Evolutionary conservation across 2,888 invertebrate species (phyloP).

Genomic region (Drosophila testacea): DNA sequence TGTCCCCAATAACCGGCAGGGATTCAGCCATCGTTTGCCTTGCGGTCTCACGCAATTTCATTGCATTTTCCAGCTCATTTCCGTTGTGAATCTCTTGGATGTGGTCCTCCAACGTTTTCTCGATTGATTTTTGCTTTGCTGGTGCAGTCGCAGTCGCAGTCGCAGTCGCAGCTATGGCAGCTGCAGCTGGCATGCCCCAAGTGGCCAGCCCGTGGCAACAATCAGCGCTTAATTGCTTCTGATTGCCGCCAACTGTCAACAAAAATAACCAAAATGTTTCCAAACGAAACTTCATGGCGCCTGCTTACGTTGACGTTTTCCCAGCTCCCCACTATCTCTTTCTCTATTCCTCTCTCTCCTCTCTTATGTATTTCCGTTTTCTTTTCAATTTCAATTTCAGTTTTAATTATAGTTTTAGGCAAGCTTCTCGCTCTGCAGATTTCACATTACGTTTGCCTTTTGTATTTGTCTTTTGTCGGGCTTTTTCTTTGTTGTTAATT

Average conservation of each 20-base stretch:
- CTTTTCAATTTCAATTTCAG: constrained; percentile 41
- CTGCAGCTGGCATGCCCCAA: constrained; percentile 53
- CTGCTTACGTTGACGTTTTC: constrained; percentile 20
- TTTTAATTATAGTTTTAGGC: constrained; percentile 53
- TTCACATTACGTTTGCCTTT: constrained; percentile 54
- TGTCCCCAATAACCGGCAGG: constrained; percentile 63
- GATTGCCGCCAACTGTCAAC: constrained; percentile 80
- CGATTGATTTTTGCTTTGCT: constrained; percentile 55
- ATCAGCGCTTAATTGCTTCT: constrained; percentile 72
- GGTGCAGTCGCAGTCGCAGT: constrained; percentile 18
- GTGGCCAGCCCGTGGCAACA: constrained; percentile 56
- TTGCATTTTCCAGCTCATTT: constrained; percentile 74
- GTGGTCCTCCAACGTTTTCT: constrained; percentile 13
- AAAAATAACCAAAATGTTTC: constrained; percentile 80
- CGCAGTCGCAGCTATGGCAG: constrained; percentile 14
- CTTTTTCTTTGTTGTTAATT: constrained; percentile 54
- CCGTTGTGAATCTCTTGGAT: constrained; percentile 46
- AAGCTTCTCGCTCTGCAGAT: constrained; percentile 27
- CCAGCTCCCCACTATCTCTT: constrained; percentile 5
- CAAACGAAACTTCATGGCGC: constrained; percentile 78
- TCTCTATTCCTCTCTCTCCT: constrained; percentile 8
- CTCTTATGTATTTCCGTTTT: constrained; percentile 11
- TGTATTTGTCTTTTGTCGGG: constrained; percentile 39
- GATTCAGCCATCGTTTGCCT: constrained; percentile 39
- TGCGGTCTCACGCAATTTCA: constrained; percentile 58